phyloP scores from a whole-genome alignment of 1,140 invertebrate genomes.

The Drosophila sp. region DNA sequence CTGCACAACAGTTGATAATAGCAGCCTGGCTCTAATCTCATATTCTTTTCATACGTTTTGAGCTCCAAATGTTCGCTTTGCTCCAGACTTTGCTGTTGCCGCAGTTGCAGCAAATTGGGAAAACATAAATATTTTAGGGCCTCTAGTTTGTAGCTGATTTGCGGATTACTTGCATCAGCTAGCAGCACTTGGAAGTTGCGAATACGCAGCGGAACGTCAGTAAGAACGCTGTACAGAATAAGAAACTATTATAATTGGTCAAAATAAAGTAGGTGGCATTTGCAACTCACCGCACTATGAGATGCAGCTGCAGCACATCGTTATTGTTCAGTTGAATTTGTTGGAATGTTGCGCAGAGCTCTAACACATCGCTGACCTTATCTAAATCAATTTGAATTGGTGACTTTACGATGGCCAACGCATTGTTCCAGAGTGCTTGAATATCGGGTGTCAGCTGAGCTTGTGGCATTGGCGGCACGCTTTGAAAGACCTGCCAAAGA shows the following conservation, averaged over 20 bases:
- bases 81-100: conserved; percentile 34
- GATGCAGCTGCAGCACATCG: conserved; percentile 85
- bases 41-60: conserved; percentile 64
- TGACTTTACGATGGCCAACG: conserved; percentile 85
- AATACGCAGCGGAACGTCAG: conserved; percentile 79
- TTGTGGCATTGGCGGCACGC: conserved; percentile 83
- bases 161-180: conserved; percentile 67
- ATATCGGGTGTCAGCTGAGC: conserved; percentile 67
- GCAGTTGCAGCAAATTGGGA: conserved; percentile 57
- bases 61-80: conserved; percentile 22
- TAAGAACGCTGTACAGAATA: conserved; percentile 61
- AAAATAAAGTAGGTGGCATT: background rate
- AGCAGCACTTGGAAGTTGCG: conserved; percentile 68
- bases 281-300: conserved; percentile 85
- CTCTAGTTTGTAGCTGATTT: conserved; percentile 69
- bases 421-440: conserved; percentile 84
- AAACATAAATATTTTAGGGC: conserved; percentile 68
- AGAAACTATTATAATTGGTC: background rate
- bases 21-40: conserved; percentile 69
- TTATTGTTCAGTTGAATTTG: conserved; percentile 86
- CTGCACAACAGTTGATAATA: conserved; percentile 76
- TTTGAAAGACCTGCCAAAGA: conserved; percentile 89
- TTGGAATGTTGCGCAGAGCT: conserved; percentile 86
- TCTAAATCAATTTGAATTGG: conserved; percentile 86
- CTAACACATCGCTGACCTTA: conserved; percentile 86